These are phyloP conservation scores for Hecatera dysodea DNA, from an alignment of 2,888 invertebrate species.

Conservation along the genomic window DNA sequence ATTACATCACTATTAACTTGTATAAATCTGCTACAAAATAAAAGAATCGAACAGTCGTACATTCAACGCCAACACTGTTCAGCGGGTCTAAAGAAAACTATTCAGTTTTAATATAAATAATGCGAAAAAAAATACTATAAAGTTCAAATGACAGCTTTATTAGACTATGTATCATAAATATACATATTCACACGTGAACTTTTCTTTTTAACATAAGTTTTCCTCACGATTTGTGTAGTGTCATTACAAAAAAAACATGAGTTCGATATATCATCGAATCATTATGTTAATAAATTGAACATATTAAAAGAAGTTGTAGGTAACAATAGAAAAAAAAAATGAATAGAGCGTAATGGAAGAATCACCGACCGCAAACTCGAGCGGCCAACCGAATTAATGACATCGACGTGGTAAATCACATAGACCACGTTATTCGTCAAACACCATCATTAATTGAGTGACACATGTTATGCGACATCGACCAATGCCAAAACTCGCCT, in stretches of 20 bases:
- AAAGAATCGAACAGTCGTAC: slow-evolving; percentile 16
- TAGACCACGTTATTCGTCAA: slow-evolving; percentile 56
- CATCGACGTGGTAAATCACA: slow-evolving; percentile 59
- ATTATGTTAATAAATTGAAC: slow-evolving; percentile 9
- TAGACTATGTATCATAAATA: not conserved
- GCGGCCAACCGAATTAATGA: slow-evolving; percentile 48
- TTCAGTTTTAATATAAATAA: not conserved
- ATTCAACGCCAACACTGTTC: not conserved
- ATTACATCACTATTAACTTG: slow-evolving; percentile 15
- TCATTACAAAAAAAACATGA: slow-evolving; percentile 13
- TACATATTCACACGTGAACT: not conserved
- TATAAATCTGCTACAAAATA: slow-evolving; percentile 18
- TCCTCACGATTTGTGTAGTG: not conserved
- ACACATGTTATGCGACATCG: slow-evolving; percentile 53
- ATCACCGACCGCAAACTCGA: slow-evolving; percentile 57
- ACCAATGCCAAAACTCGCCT: slow-evolving; percentile 51
- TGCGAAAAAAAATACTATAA: not conserved
- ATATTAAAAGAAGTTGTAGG: slow-evolving; percentile 2
- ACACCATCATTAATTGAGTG: slow-evolving; percentile 37
- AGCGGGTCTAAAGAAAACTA: not conserved
- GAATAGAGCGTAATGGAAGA: slow-evolving; percentile 32
- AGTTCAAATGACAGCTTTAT: not conserved
- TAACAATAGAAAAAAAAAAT: slow-evolving; percentile 30
- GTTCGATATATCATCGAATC: not conserved
- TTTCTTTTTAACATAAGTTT: not conserved